Conservation (phyloP, 2,888 invertebrate species). For the Ecliptopera silaceata region DNA sequence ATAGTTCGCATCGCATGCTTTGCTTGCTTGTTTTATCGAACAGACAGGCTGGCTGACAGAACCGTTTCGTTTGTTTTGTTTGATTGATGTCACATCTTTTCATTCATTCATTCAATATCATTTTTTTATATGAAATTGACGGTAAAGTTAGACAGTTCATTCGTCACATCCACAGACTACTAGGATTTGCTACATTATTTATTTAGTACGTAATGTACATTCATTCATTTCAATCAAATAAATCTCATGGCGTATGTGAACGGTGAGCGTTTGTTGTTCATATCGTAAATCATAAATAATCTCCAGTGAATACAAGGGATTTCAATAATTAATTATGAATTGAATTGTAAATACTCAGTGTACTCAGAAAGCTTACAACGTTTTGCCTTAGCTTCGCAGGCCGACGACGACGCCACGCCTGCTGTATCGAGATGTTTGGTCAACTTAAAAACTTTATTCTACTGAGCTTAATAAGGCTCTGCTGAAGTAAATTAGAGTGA, state of each 20-base stretch:
- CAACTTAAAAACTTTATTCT: slow-evolving; percentile 2
- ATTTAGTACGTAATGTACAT: no score
- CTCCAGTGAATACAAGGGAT: background rate
- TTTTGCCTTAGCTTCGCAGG: background rate
- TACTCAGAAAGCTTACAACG: background rate
- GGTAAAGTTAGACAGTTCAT: no score
- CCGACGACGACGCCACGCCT: slow-evolving; percentile 14
- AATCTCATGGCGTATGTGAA: slow-evolving; percentile 13
- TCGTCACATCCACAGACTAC: no score
- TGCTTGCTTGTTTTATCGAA: no score
- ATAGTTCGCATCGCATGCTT: no score
- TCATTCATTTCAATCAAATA: no score
- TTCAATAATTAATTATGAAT: background rate
- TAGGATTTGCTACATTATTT: no score
- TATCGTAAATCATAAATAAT: slow-evolving; percentile 7
- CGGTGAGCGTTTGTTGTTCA: slow-evolving; percentile 2
- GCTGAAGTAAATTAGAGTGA: background rate
- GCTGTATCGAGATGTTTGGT: slow-evolving; percentile 14
- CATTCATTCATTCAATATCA: no score
- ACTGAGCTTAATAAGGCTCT: background rate
- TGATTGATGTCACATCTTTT: no score
- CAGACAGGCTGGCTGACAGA: no score
- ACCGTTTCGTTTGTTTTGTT: no score
- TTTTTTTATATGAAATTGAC: no score
- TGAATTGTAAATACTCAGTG: background rate